Evolutionary conservation across 2,888 invertebrate genomes (phyloP).

Genomic region (Cantharis nigra): DNA sequence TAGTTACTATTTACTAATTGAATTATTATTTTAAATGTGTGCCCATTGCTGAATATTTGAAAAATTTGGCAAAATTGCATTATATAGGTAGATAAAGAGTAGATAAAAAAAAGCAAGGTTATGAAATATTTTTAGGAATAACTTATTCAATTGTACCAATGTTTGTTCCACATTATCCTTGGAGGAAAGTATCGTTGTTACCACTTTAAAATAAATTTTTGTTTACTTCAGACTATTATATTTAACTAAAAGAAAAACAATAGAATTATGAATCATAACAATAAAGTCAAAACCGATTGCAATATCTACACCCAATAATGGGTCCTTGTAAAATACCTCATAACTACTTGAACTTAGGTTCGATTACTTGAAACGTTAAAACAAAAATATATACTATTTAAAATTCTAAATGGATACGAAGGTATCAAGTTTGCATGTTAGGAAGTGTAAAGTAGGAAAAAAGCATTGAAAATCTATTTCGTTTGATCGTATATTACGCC

Average conservation of each 20-base stretch:
- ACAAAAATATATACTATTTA: too few relatives aligned
- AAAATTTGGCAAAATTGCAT: background rate
- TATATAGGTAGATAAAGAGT: background rate
- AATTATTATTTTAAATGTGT: background rate
- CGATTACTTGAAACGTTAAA: background rate
- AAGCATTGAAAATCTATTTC: background rate
- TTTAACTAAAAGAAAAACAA: constrained; percentile 3
- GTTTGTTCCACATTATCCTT: background rate
- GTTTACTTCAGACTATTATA: background rate
- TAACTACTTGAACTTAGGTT: background rate
- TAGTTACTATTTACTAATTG: constrained; percentile 5
- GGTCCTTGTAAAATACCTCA: background rate
- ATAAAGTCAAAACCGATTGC: constrained; percentile 8
- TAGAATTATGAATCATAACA: constrained; percentile 7
- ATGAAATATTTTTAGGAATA: background rate
- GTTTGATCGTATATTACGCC: background rate
- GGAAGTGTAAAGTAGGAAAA: background rate
- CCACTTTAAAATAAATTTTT: background rate
- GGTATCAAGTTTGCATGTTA: background rate
- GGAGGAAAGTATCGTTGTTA: background rate
- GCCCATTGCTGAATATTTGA: background rate
- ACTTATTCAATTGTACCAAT: background rate
- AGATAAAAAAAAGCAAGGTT: background rate
- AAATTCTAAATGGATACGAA: background rate
- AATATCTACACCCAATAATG: background rate